These are phyloP conservation scores for Channallabes apus DNA, from an alignment of 2,797 vertebrate genomes.

Conservation along the genomic window DNA sequence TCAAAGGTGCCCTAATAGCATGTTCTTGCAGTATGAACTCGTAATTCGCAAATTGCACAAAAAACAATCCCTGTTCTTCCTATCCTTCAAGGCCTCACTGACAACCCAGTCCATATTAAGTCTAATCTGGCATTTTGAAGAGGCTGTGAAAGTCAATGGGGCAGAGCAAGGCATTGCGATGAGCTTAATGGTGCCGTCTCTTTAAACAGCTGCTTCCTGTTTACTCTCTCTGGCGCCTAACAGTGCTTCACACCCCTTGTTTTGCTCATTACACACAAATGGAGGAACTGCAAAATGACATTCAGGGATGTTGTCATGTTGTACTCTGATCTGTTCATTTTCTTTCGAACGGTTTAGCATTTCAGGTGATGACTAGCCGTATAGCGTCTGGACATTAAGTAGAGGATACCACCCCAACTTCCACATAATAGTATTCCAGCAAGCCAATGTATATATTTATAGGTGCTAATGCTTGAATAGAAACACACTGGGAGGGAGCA, in stretches of 20 bases:
- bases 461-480: constrained; percentile 29
- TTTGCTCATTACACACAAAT: constrained; percentile 27
- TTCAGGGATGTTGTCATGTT: constrained; percentile 1
- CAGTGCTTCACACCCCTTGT: constrained; percentile 45
- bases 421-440: not conserved
- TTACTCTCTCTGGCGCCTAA: constrained; percentile 62
- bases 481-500: not conserved
- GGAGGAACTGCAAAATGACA: constrained; percentile 14
- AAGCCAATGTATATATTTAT: constrained; percentile 21
- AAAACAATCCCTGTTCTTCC: constrained; percentile 46
- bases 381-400: not conserved
- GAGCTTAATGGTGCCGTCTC: constrained; percentile 69
- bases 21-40: constrained; percentile 37
- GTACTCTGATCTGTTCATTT: constrained; percentile 17
- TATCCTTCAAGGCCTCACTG: constrained; percentile 58
- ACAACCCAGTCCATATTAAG: constrained; percentile 70
- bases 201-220: constrained; percentile 67
- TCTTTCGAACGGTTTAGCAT: not conserved
- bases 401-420: not conserved
- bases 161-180: constrained; percentile 65
- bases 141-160: constrained; percentile 70
- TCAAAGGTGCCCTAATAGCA: constrained; percentile 40
- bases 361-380: constrained; percentile 1
- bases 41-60: constrained; percentile 52
- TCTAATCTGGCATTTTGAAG: constrained; percentile 72